Base-by-base conservation (phyloP, 1,140 invertebrate species). In the Euura lappo region DNA sequence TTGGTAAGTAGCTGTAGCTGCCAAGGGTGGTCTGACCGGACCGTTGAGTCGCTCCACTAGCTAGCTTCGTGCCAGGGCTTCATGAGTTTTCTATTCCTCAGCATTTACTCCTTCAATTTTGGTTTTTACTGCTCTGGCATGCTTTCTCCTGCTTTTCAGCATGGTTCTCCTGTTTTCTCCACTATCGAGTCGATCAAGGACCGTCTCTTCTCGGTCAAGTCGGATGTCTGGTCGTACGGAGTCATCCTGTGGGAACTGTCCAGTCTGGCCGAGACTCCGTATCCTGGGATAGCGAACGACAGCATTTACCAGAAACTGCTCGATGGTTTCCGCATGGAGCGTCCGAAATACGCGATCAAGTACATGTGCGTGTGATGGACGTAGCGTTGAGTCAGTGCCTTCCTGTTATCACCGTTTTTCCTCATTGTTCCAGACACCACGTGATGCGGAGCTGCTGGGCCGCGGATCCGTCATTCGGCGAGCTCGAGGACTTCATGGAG, bases 161-260 rank as follows among this genome's bases (percentile, higher is more conserved):
- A 28, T 28, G 28, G 28, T 28, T 28, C 1, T 28, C 28, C 28
- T 28, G 28, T 28, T 28, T 28, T 28, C 28, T 28, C 28, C 1
- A 93, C 94, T 0, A 90, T 95, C 68, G 94, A 96, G 83, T 94
- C 94, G 1, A 93, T 96, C 74, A 90, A 91, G 72, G 94, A 95
- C 85, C 86, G 92, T 69, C 90, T 95, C 68, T 96, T 96, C 79
- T 96, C 94, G 1, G 95, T 93, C 0, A 94, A 96, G 76, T 96
- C 94, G 0, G 97, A 98, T 81, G 93, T 98, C 3, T 99, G 97
- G 97, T 94, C 96, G 0, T 99, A 93, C 86, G 97, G 96, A 10
- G 94, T 99, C 68, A 95, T 97, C 3, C 81, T 98, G 0, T 99
- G 97, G 97, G 97, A 99, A 88, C 91, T 98, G 72, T 99, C 98